phyloP scores from a whole-genome alignment of 1,140 invertebrate genomes.

The Orius insidiosus region DNA sequence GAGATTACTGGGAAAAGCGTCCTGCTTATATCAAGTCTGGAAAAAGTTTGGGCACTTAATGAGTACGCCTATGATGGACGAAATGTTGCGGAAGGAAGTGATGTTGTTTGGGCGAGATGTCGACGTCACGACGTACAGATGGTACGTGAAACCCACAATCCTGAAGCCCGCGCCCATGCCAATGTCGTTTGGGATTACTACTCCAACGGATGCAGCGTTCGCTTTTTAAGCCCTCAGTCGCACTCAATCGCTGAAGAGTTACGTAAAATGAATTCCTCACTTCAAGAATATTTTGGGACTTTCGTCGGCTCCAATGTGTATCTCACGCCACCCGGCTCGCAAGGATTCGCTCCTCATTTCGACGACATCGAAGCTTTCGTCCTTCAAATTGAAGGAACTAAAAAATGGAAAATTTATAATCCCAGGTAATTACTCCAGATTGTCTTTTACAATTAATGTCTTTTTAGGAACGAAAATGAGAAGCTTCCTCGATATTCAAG shows the following conservation, averaged over 20 bases:
- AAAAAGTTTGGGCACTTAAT: slow-evolving; percentile 58
- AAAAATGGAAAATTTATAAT: slow-evolving; percentile 82
- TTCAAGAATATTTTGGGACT: slow-evolving; percentile 88
- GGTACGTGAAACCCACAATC: slow-evolving; percentile 73
- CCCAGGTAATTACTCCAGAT: slow-evolving; percentile 32
- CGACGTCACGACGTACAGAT: slow-evolving; percentile 65
- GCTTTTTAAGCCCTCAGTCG: slow-evolving; percentile 83
- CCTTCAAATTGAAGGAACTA: slow-evolving; percentile 87
- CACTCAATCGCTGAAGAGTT: not conserved
- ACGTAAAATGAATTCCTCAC: slow-evolving; percentile 23
- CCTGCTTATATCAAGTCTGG: slow-evolving; percentile 55
- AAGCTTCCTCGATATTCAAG: slow-evolving; percentile 64
- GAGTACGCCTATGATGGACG: slow-evolving; percentile 55
- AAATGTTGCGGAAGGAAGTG: slow-evolving; percentile 53
- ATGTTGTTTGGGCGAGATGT: slow-evolving; percentile 73
- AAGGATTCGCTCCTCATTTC: slow-evolving; percentile 96
- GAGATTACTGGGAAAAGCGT: slow-evolving; percentile 58
- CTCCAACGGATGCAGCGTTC: slow-evolving; percentile 72
- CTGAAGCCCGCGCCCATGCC: slow-evolving; percentile 38
- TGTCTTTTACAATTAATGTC: not conserved
- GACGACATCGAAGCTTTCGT: slow-evolving; percentile 99
- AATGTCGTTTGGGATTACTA: slow-evolving; percentile 84
- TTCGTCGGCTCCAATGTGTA: slow-evolving; percentile 91
- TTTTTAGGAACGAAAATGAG: slow-evolving; percentile 32
- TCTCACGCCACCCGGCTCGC: slow-evolving; percentile 82